Conservation (phyloP, 2,888 invertebrate genomes). For the Zeuzera pyrina region DNA sequence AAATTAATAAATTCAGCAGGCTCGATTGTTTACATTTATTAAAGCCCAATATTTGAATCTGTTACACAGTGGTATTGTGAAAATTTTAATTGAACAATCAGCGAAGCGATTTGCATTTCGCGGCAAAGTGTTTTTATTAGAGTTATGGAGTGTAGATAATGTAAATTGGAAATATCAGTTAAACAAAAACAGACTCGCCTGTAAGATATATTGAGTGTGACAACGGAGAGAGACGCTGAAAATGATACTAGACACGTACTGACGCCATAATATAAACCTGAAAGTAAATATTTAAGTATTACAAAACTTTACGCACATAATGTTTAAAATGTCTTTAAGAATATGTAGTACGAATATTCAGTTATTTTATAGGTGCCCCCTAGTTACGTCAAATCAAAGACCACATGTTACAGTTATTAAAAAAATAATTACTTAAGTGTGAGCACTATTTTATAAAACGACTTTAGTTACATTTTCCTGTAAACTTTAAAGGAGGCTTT, state of each 20-base stretch:
- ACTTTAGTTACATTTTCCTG: too few species aligned
- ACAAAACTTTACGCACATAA: too few species aligned
- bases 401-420: too few species aligned
- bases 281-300: constrained; percentile 28
- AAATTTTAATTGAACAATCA: constrained; percentile 14
- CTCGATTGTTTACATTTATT: background rate
- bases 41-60: background rate
- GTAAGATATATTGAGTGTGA: constrained; percentile 89
- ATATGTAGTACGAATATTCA: too few species aligned
- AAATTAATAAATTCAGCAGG: background rate
- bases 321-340: too few species aligned
- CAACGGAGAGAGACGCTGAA: constrained; percentile 85
- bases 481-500: too few species aligned
- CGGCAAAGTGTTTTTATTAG: constrained; percentile 2
- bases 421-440: too few species aligned
- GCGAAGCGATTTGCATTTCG: constrained; percentile 13
- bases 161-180: background rate
- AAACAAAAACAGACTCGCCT: constrained; percentile 41
- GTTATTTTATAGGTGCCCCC: too few species aligned
- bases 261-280: constrained; percentile 87
- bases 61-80: constrained; percentile 7
- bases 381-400: too few species aligned
- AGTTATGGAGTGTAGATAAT: background rate
- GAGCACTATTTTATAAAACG: too few species aligned
- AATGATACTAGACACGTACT: constrained; percentile 87